Evolutionary conservation across 2,113 vertebrate genomes (phyloP).

Genomic region (Albula glossodonta): DNA sequence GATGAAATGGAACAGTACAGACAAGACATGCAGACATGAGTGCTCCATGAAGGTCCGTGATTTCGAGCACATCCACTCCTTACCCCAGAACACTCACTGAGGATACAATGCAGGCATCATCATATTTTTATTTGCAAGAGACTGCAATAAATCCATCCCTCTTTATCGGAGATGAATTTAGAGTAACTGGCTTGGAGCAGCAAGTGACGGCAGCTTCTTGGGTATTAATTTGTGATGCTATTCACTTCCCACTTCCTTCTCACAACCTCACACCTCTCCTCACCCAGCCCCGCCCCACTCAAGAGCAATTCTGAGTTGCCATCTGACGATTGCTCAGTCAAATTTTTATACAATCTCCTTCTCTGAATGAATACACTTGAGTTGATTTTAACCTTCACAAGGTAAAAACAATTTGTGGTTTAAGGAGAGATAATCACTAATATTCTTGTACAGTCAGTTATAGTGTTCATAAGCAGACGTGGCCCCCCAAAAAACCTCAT

Average conservation of each 20-base stretch:
- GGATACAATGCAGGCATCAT: not conserved
- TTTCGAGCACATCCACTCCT: not conserved
- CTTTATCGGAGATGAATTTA: not conserved
- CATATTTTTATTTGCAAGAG: not conserved
- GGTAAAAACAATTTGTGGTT: not conserved
- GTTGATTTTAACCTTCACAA: conserved; percentile 16
- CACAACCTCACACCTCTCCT: not conserved
- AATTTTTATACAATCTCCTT: not conserved
- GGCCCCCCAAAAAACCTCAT: not conserved
- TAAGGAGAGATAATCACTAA: not conserved
- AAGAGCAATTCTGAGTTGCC: not conserved
- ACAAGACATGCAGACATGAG: too few species aligned
- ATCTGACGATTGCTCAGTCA: not conserved
- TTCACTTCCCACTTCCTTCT: not conserved
- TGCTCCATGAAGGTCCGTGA: not conserved
- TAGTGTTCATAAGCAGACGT: not conserved
- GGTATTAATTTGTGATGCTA: not conserved
- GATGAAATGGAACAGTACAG: not conserved
- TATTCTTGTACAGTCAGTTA: not conserved
- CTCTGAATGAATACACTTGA: not conserved
- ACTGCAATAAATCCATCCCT: not conserved
- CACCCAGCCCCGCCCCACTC: not conserved
- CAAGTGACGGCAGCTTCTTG: not conserved
- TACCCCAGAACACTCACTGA: not conserved
- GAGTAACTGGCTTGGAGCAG: not conserved